A percentile compares a stretch with the other conserved stretches of the same genome.
Evolutionary conservation across 1,140 invertebrate species (phyloP).

Genomic region (Diorhabda sublineata): DNA sequence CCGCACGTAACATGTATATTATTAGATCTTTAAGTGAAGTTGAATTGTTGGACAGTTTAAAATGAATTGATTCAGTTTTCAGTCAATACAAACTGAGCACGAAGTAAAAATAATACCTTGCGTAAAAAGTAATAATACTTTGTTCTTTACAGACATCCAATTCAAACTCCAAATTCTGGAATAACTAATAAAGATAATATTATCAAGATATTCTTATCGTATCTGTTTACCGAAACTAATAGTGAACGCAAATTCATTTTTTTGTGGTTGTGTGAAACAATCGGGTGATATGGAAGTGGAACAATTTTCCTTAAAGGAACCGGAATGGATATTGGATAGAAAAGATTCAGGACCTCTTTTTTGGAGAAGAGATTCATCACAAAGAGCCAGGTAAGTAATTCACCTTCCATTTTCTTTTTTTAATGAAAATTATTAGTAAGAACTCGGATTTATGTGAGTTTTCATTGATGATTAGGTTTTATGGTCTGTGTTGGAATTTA

Average conservation of each 20-base stretch:
- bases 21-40: neutral
- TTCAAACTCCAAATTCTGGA: neutral
- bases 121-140: neutral
- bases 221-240: slow-evolving; percentile 3
- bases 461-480: no score
- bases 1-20: neutral
- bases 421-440: no score
- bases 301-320: slow-evolving; percentile 37
- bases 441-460: no score
- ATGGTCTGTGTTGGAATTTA: no score
- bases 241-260: neutral
- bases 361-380: slow-evolving; percentile 46
- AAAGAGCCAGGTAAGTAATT: slow-evolving; percentile 11
- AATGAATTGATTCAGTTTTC: no score
- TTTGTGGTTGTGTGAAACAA: neutral
- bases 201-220: neutral
- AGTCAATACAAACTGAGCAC: no score
- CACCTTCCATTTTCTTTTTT: no score
- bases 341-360: slow-evolving; percentile 47
- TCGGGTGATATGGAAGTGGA: slow-evolving; percentile 21
- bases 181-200: neutral
- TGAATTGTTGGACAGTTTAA: neutral
- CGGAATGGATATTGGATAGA: slow-evolving; percentile 49
- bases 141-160: neutral
- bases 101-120: no score